Evolutionary conservation across 53 echinoderm and acorn worm species (phyloP).

Genomic region (Actinopyga echinites): DNA sequence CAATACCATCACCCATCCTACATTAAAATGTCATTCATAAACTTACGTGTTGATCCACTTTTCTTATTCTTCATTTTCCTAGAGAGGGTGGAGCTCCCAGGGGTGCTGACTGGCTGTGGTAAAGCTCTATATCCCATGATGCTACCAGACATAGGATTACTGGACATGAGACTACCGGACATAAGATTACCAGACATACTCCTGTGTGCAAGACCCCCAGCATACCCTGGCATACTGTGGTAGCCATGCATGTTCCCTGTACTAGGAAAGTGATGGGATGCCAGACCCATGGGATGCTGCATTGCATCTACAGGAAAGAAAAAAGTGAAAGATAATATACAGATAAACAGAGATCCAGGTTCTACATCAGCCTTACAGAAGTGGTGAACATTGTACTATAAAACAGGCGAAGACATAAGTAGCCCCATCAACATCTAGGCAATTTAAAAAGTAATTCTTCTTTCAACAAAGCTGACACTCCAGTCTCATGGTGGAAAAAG

Average conservation of each 20-base stretch:
- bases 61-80: conserved; percentile 49
- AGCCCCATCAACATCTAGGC: no score
- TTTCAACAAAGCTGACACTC: no score
- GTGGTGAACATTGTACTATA: no score
- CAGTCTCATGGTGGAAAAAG: no score
- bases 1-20: no score
- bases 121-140: not conserved
- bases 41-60: conserved; percentile 65
- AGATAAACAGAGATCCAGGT: no score
- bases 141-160: not conserved
- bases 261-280: conserved; percentile 11
- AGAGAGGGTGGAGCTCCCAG: conserved; percentile 35
- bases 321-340: not conserved
- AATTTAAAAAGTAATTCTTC: no score
- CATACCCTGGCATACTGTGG: conserved; percentile 32
- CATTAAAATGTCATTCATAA: not conserved
- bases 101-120: conserved; percentile 26
- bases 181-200: conserved; percentile 26
- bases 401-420: no score
- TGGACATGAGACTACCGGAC: conserved; percentile 8
- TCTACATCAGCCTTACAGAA: no score
- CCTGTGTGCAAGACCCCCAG: conserved; percentile 3
- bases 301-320: not conserved
- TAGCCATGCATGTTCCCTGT: conserved; percentile 28
- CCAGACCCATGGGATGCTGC: conserved; percentile 7